Conservation (phyloP, 1,140 invertebrate species). For the Calliphora vicina region DNA sequence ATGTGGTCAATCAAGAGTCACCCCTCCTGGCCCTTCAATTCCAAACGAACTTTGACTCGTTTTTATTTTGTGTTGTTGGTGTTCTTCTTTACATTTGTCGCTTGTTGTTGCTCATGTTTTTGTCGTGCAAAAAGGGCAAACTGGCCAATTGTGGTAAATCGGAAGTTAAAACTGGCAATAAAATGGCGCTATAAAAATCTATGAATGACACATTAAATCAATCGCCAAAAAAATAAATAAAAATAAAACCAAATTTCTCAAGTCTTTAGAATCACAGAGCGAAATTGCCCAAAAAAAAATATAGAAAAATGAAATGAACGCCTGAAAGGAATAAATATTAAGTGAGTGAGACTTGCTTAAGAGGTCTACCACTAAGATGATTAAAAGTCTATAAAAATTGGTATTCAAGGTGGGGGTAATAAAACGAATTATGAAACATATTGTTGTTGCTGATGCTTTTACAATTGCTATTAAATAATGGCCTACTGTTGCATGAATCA, state of each 20-base stretch:
- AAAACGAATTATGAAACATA: conserved; percentile 20
- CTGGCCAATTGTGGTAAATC: conserved; percentile 64
- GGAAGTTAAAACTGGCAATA: conserved; percentile 63
- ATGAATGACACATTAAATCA: conserved; percentile 64
- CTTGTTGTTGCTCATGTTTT: background rate
- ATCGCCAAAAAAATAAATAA: conserved; percentile 56
- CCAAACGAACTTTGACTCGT: background rate
- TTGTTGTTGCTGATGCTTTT: background rate
- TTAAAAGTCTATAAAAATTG: conserved; percentile 27
- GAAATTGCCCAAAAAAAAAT: too few species aligned
- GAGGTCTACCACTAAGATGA: conserved; percentile 22
- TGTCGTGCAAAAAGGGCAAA: conserved; percentile 46
- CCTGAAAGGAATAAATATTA: background rate
- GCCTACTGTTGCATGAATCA: background rate
- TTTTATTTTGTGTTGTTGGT: background rate
- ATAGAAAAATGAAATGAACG: too few species aligned
- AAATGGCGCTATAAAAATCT: conserved; percentile 62
- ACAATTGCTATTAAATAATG: too few species aligned
- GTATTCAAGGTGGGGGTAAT: background rate
- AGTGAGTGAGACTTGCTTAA: background rate
- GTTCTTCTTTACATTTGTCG: too few species aligned
- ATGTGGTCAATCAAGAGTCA: conserved; percentile 18
- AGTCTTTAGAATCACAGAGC: background rate
- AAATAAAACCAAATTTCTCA: background rate
- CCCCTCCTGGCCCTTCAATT: background rate